Conservation (phyloP, 2,113 vertebrate genomes). For the Thryonomys swinderianus region DNA sequence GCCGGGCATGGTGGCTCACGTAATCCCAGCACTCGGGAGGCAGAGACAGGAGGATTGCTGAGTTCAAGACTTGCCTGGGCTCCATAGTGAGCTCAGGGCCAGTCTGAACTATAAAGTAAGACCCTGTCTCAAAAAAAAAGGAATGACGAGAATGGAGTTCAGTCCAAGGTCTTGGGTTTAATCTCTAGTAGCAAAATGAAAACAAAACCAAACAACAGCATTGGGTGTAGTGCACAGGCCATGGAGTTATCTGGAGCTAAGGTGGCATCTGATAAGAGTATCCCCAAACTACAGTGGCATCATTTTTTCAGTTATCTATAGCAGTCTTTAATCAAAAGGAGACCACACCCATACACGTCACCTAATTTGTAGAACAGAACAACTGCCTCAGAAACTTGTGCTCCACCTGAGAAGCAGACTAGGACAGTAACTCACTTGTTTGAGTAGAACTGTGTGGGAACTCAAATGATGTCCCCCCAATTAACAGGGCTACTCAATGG, state of each 20-base stretch:
- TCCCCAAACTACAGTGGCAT: neutral
- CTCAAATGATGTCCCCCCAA: neutral
- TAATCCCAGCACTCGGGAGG: no score
- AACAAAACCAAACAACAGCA: neutral
- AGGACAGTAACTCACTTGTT: neutral
- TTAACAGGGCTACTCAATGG: neutral
- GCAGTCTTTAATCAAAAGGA: slow-evolving; percentile 2
- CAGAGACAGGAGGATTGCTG: no score
- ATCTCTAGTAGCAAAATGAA: neutral
- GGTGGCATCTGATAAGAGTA: neutral
- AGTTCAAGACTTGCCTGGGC: no score
- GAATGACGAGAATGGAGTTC: neutral
- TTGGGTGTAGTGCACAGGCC: neutral
- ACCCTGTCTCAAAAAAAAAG: neutral
- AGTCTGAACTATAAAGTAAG: no score
- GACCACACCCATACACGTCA: neutral
- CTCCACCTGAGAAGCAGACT: neutral
- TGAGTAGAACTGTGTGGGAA: neutral
- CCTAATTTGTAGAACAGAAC: neutral
- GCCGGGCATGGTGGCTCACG: no score
- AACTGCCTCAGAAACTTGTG: neutral
- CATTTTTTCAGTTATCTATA: neutral
- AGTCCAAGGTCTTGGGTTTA: neutral
- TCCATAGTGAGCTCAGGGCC: no score
- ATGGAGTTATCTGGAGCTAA: neutral